Conservation (phyloP, 2,888 invertebrate genomes). For the Cerceris rybyensis region DNA sequence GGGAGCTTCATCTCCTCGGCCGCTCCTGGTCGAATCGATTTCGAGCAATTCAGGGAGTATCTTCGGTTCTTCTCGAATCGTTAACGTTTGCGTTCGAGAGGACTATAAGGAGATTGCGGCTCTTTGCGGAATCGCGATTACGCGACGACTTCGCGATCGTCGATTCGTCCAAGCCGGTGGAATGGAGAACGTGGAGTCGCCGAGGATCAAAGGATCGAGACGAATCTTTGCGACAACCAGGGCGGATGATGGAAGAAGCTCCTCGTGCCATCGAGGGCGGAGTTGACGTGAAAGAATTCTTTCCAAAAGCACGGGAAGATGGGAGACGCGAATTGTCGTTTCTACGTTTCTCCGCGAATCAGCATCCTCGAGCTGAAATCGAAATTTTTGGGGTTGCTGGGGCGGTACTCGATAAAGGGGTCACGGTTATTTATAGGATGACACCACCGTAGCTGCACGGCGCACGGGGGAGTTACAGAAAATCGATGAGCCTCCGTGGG, state of each 20-base stretch:
- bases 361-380: background rate
- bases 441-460: conserved; percentile 32
- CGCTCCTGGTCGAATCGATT: conserved; percentile 15
- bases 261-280: too few relatives aligned
- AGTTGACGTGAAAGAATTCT: too few relatives aligned
- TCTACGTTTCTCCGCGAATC: background rate
- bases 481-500: conserved; percentile 52
- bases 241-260: too few relatives aligned
- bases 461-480: conserved; percentile 36
- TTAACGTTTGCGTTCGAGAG: background rate
- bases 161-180: too few relatives aligned
- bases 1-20: background rate
- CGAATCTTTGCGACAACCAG: too few relatives aligned
- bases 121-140: background rate
- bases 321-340: too few relatives aligned
- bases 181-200: too few relatives aligned
- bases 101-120: background rate
- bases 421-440: conserved; percentile 56
- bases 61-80: background rate
- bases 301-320: too few relatives aligned
- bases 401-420: conserved; percentile 43
- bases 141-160: background rate
- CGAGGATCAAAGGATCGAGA: too few relatives aligned
- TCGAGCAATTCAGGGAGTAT: background rate
- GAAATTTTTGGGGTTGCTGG: conserved; percentile 17